Conservation (phyloP, 2,113 vertebrate species). For the Colius striatus region DNA sequence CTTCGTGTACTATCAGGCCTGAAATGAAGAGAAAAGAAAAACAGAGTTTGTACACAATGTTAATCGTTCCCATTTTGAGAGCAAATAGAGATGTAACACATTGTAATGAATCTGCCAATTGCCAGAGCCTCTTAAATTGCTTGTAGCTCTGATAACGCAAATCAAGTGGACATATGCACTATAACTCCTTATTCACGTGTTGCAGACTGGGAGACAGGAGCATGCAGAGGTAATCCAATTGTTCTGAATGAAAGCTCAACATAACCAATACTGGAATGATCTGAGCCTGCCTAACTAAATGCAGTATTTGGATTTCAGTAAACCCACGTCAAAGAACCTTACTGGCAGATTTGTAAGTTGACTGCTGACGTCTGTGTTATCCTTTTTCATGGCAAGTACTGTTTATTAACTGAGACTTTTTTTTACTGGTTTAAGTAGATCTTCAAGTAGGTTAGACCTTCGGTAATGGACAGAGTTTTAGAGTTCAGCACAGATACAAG, state of each 20-base stretch:
- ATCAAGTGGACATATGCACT: neutral
- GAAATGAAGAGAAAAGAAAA: conserved; percentile 13
- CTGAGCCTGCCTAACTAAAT: neutral
- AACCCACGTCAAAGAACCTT: neutral
- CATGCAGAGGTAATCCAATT: neutral
- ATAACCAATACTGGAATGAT: neutral
- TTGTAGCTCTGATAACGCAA: neutral
- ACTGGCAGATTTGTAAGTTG: neutral
- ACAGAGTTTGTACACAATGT: neutral
- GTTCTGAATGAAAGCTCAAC: neutral
- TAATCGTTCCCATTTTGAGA: neutral
- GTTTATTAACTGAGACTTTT: neutral
- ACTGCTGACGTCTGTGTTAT: neutral
- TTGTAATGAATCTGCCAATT: neutral
- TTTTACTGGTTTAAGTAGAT: neutral
- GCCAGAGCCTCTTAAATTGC: neutral
- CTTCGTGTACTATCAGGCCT: conserved; percentile 92
- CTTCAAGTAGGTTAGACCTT: neutral
- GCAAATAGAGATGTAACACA: neutral
- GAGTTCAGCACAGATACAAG: neutral
- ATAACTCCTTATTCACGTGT: neutral
- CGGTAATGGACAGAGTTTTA: neutral
- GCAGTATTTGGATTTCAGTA: neutral
- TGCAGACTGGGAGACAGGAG: neutral
- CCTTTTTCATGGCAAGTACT: neutral